These are phyloP conservation scores for Linepithema humile DNA, from an alignment of 1,140 invertebrate genomes.

Conservation along the genomic window DNA sequence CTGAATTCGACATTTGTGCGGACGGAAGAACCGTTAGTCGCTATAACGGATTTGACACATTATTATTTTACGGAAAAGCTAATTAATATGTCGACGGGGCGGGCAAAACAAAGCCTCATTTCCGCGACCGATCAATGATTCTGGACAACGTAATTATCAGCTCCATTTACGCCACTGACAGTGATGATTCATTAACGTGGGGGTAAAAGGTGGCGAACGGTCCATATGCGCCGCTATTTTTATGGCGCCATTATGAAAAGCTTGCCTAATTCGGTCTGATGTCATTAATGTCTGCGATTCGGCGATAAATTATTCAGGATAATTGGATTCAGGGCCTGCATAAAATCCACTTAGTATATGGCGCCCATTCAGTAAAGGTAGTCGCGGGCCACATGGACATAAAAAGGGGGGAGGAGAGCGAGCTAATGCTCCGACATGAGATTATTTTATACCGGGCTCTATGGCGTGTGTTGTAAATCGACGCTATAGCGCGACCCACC, in stretches of 20 bases:
- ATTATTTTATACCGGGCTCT: constrained; percentile 52
- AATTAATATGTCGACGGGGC: constrained; percentile 40
- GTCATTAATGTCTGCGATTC: constrained; percentile 76
- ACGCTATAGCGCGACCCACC: constrained; percentile 1
- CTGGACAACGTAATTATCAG: constrained; percentile 54
- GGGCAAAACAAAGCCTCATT: constrained; percentile 33
- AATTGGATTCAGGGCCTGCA: constrained; percentile 72
- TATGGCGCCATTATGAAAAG: constrained; percentile 59
- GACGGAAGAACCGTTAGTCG: background rate
- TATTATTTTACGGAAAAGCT: constrained; percentile 30
- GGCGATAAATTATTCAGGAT: constrained; percentile 75
- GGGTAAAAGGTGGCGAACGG: constrained; percentile 24
- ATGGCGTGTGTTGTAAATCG: constrained; percentile 40
- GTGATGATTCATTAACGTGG: constrained; percentile 57
- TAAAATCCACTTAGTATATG: constrained; percentile 72
- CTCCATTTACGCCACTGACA: constrained; percentile 63
- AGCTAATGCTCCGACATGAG: constrained; percentile 46
- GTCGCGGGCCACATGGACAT: constrained; percentile 1
- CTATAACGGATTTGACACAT: constrained; percentile 22
- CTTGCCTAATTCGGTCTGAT: constrained; percentile 68
- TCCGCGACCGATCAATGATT: constrained; percentile 38
- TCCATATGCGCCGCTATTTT: constrained; percentile 37
- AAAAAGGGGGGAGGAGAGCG: background rate
- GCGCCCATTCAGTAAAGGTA: constrained; percentile 43
- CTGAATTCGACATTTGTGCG: background rate